A percentile compares a stretch with the other conserved stretches of the same genome.
phyloP scores from a whole-genome alignment of 2,888 invertebrate species.

The Polymixis lichenea region DNA sequence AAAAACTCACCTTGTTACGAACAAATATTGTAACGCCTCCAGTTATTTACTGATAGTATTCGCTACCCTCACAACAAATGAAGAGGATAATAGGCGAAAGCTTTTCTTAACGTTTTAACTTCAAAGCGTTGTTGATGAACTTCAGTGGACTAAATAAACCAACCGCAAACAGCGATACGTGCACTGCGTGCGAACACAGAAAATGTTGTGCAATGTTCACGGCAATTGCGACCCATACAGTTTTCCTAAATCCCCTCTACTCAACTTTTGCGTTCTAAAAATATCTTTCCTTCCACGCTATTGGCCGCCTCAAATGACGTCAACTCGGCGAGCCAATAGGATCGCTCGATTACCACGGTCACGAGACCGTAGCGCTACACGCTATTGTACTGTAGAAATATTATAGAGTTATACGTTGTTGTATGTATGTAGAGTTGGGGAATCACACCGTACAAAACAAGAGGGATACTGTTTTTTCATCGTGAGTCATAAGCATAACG shows the following conservation, averaged over 20 bases:
- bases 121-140: slow-evolving; percentile 50
- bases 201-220: slow-evolving; percentile 87
- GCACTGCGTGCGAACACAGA: slow-evolving; percentile 76
- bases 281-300: slow-evolving; percentile 76
- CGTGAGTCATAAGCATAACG: slow-evolving; percentile 72
- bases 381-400: slow-evolving; percentile 56
- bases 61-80: slow-evolving; percentile 68
- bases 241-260: slow-evolving; percentile 86
- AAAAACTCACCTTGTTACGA: slow-evolving; percentile 77
- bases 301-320: slow-evolving; percentile 85
- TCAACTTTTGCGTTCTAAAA: slow-evolving; percentile 84
- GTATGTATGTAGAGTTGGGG: slow-evolving; percentile 69
- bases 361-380: slow-evolving; percentile 79
- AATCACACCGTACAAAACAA: slow-evolving; percentile 73
- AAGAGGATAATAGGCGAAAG: slow-evolving; percentile 64
- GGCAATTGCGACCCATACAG: slow-evolving; percentile 71
- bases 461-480: slow-evolving; percentile 64
- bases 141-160: slow-evolving; percentile 44
- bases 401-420: slow-evolving; percentile 26
- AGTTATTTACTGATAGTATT: slow-evolving; percentile 64
- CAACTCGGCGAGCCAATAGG: slow-evolving; percentile 80
- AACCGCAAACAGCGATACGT: slow-evolving; percentile 67
- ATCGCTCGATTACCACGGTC: slow-evolving; percentile 73
- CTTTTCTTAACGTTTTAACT: slow-evolving; percentile 41
- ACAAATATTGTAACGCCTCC: slow-evolving; percentile 77